phyloP scores from a whole-genome alignment of 1,140 invertebrate genomes.

The Drosophila tropicalis region DNA sequence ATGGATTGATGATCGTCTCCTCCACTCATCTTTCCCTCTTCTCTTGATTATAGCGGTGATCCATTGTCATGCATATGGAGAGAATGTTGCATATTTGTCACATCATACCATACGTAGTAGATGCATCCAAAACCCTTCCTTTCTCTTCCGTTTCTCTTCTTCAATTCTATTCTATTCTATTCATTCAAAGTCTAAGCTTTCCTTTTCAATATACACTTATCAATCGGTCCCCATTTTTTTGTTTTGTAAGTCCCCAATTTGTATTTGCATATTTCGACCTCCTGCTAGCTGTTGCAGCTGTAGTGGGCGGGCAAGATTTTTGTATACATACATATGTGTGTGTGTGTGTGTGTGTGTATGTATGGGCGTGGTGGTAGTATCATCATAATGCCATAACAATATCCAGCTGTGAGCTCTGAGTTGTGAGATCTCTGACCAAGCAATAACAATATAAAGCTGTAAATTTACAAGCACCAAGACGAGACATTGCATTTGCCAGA shows the following conservation, averaged over 20 bases:
- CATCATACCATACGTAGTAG: background rate
- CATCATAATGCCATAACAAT: slow-evolving; percentile 11
- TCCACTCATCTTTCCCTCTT: slow-evolving; percentile 2
- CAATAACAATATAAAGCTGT: slow-evolving; percentile 40
- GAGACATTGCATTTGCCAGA: background rate
- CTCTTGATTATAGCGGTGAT: slow-evolving; percentile 52
- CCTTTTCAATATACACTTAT: slow-evolving; percentile 47
- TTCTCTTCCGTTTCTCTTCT: background rate
- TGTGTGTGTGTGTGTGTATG: background rate
- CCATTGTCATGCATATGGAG: slow-evolving; percentile 66
- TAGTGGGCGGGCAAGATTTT: slow-evolving; percentile 2
- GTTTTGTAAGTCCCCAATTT: too few species aligned
- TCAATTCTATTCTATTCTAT: background rate
- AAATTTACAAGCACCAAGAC: slow-evolving; percentile 16
- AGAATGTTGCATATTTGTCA: slow-evolving; percentile 12
- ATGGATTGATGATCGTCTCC: slow-evolving; percentile 14
- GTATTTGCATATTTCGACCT: slow-evolving; percentile 8
- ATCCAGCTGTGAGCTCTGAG: slow-evolving; percentile 6
- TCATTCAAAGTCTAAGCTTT: slow-evolving; percentile 34
- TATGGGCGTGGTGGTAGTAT: background rate
- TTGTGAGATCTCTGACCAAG: slow-evolving; percentile 10
- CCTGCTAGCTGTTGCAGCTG: background rate
- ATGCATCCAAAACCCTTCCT: background rate
- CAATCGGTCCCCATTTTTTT: background rate
- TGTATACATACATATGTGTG: background rate